Base-by-base conservation (phyloP, 2,888 invertebrate genomes). In the Congeria kusceri region DNA sequence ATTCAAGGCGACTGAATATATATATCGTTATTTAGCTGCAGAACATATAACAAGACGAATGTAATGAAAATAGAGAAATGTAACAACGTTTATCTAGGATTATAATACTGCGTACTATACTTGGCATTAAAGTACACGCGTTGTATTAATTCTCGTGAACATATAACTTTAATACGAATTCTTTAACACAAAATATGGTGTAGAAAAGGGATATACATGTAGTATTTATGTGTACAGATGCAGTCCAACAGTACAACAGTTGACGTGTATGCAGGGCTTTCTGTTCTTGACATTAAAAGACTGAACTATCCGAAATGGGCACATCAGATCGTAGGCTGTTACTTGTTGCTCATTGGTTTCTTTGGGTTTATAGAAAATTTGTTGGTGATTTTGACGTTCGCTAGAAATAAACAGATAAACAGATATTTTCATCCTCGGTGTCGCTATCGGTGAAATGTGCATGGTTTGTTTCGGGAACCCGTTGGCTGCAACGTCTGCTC, bases 401-500 rank as follows among this genome's bases (percentile, higher is more conserved):
- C 69, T 28, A 87, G 82, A 65, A 76, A 80, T 39, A 90, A 89
- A 74, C 74, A 82, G 1, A 0, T 83, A 89, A 0, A 89, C 90
- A 13, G 90, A 90, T 67, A 53, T 84, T 0, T 90, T 90, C 65
- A 88, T 91, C 27, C 74, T 90, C 15, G 77, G 88, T 2, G 66
- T 90, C 23, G 74, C 86, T 7, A 27, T 80, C 1, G 84, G 87
- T 28, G 90, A 91, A 58, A 76, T 91, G 1, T 29, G 78, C 15
- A 89, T 91, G 87, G 73, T 84, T 3, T n/a, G 71, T 1, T 20
- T 86, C 11, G 86, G 80, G 5, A 73, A 77, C 13, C 87, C 88
- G 0, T 58, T 87, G n/a, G 75, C 80, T 23, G 77, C 77, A 56
- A 75, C 59, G 28, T 85, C 87, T 9, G 87, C 81, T 67, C 68